A percentile compares a stretch with the other conserved stretches of the same genome.
These are phyloP conservation scores for Puffinus mauretanicus DNA, from an alignment of 2,113 vertebrate genomes.

Conservation along the genomic window DNA sequence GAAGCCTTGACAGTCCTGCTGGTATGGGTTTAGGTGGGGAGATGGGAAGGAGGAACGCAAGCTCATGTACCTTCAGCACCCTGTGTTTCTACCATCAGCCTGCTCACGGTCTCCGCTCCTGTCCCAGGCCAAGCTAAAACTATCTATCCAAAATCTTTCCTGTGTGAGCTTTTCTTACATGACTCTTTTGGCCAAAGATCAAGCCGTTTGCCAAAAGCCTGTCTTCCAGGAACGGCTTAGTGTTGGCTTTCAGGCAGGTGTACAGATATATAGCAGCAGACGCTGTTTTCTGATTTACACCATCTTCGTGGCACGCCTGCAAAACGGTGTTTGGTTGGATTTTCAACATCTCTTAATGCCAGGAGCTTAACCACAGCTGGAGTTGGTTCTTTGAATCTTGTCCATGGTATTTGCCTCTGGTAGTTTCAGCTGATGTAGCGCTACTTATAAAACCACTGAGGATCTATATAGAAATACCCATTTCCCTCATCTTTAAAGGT, in stretches of 20 bases:
- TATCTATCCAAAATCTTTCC: background rate
- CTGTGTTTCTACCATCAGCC: background rate
- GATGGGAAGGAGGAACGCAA: background rate
- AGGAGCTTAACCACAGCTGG: background rate
- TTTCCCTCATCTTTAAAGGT: background rate
- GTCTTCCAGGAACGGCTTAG: background rate
- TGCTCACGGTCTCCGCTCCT: background rate
- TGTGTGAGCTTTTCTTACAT: background rate
- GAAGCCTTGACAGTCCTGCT: background rate
- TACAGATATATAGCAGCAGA: background rate
- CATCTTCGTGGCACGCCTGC: fast-evolving
- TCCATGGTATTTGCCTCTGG: background rate
- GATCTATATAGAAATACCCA: background rate
- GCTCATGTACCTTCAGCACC: background rate
- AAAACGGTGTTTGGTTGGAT: background rate
- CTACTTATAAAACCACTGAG: background rate
- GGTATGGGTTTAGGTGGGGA: background rate
- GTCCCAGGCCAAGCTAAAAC: background rate
- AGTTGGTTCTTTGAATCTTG: background rate
- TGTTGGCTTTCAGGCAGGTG: background rate
- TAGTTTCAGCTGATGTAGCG: background rate
- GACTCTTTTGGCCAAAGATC: background rate
- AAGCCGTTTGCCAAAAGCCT: background rate
- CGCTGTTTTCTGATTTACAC: background rate
- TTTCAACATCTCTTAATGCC: background rate